These are phyloP conservation scores for Siphamia tubifer DNA, from an alignment of 2,113 vertebrate genomes.

Conservation along the genomic window DNA sequence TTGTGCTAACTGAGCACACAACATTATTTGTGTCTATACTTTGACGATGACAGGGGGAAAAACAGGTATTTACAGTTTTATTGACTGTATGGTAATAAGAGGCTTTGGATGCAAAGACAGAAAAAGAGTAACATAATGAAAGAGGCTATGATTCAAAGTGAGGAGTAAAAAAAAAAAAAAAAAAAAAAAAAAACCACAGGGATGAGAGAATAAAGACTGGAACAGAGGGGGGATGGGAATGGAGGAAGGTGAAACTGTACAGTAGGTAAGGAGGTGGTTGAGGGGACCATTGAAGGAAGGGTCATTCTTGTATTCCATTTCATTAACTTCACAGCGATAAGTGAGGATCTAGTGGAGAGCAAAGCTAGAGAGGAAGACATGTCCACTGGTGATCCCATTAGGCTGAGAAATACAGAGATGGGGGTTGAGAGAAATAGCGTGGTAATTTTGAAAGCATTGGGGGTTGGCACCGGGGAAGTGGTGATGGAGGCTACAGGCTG, in stretches of 20 bases:
- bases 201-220: conserved; percentile 15
- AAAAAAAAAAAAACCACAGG: not conserved
- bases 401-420: conserved; percentile 37
- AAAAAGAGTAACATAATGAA: not conserved
- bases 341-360: conserved; percentile 35
- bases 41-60: conserved; percentile 13
- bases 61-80: conserved; percentile 24
- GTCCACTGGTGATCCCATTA: conserved; percentile 66
- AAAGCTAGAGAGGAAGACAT: conserved; percentile 38
- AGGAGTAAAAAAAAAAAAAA: not conserved
- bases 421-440: conserved; percentile 25
- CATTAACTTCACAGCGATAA: conserved; percentile 64
- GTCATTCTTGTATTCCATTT: conserved; percentile 49
- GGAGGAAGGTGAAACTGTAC: not conserved
- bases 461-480: conserved; percentile 7
- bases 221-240: not conserved
- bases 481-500: not conserved
- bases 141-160: conserved; percentile 1
- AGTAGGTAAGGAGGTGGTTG: not conserved
- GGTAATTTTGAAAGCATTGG: conserved; percentile 16
- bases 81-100: not conserved
- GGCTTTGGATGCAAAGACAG: conserved; percentile 5
- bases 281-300: not conserved
- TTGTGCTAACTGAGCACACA: conserved; percentile 23
- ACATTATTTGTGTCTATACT: not conserved